Base-by-base conservation (phyloP, 2,113 vertebrate species). In the Micromys minutus region DNA sequence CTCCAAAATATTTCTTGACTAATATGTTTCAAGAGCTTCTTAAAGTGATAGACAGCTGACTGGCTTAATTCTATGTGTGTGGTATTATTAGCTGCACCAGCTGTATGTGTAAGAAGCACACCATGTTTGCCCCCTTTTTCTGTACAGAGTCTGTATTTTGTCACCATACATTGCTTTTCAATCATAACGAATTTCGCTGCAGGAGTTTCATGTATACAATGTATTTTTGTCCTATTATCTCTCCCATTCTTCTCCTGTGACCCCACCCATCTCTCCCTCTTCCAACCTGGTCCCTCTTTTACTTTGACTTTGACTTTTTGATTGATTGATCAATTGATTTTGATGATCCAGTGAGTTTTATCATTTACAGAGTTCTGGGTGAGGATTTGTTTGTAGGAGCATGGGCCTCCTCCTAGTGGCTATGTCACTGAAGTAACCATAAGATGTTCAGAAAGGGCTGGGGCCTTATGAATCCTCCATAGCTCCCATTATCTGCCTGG, bases 141-240 rank as follows among this genome's bases (percentile, higher is more conserved):
- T 19, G 12, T 16, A 1, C 80, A 47, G 71, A 65, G 16, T 36
- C 39, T 47, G 5, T 36, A 42, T 84, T 10, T 45, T 42, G 31
- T 42, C 42, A 83, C 24, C 80, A 31, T 83, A 31, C 5, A 7
- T 63, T 31, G 57, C 39, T 42, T 45, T 61, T 42, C 61, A 57
- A 84, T 61, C 42, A 84, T 31, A 45, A 39, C 63, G 80, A 29
- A 9, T 83, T 31, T 31, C 15, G 61, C 24, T 29, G 57, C 9
- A 24, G 24, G 4, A 31, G 61, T 29, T 61, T 61, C 57, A 61
- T 84, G 39, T 42, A 8, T 29, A 29, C 4, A 1, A 4, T 42
- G 0, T 42, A 31, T 61, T 61, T 42, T 63, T 24, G 15, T 31
- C n/a, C 17, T 0, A 31, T 42, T 19, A n/a, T 0, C 24, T 42